A percentile compares a stretch with the other conserved stretches of the same genome.
phyloP scores from a whole-genome alignment of 2,888 invertebrate species.

The Apotomis betuletana region DNA sequence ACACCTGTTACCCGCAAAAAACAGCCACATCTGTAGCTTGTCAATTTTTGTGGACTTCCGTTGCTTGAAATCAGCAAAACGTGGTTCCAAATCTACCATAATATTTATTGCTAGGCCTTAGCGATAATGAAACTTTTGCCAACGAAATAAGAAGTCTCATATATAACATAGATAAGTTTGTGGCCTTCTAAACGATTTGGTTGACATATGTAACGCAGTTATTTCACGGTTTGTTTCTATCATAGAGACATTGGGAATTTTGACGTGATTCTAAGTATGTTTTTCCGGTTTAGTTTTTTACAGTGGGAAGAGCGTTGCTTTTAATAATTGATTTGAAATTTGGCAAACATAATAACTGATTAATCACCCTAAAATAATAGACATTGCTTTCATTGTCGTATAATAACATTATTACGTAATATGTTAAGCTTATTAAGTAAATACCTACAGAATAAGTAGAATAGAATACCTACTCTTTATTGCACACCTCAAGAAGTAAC shows the following conservation, averaged over 20 bases:
- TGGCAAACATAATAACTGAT: background rate
- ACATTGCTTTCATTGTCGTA: too few species aligned
- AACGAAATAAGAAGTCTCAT: background rate
- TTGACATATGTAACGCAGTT: slow-evolving; percentile 28
- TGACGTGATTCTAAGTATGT: background rate
- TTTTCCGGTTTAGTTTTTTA: slow-evolving; percentile 4
- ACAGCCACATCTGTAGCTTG: slow-evolving; percentile 43
- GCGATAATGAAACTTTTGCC: background rate
- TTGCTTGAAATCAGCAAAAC: slow-evolving; percentile 27
- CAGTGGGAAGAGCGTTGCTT: too few species aligned
- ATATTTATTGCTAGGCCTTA: background rate
- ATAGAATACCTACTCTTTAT: too few species aligned
- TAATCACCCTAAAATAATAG: too few species aligned
- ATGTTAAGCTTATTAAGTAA: too few species aligned
- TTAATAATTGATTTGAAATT: background rate
- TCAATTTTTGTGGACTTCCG: slow-evolving; percentile 44
- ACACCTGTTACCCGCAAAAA: slow-evolving; percentile 40
- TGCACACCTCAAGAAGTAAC: too few species aligned
- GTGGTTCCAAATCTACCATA: background rate
- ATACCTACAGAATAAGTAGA: too few species aligned
- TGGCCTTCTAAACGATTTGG: slow-evolving; percentile 2
- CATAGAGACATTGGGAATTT: background rate
- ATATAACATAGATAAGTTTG: background rate
- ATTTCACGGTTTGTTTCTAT: slow-evolving; percentile 6
- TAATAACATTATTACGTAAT: too few species aligned